phyloP scores from a whole-genome alignment of 2,113 vertebrate genomes.

The Junco hyemalis region DNA sequence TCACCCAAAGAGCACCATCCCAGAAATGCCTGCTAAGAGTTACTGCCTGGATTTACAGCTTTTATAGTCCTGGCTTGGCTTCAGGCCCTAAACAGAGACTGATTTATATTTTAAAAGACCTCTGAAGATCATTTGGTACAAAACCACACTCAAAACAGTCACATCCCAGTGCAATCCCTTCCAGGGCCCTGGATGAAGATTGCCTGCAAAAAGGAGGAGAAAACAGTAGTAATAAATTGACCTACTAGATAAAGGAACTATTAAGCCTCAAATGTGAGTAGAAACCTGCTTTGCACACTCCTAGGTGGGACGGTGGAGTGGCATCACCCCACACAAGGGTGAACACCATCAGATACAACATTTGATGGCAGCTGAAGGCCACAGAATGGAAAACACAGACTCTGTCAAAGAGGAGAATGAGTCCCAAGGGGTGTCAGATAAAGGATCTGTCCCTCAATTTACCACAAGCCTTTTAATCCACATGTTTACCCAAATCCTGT shows the following conservation, averaged over 20 bases:
- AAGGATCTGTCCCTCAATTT: neutral
- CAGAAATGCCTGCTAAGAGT: neutral
- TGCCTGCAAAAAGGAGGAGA: neutral
- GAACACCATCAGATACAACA: neutral
- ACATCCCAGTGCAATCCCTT: neutral
- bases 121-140: neutral
- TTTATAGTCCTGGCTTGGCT: neutral
- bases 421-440: neutral
- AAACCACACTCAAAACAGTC: neutral
- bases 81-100: neutral
- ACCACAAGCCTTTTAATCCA: neutral
- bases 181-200: neutral
- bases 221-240: neutral
- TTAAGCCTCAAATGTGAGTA: neutral
- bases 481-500: neutral
- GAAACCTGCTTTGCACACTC: neutral
- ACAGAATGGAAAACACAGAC: neutral
- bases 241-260: neutral
- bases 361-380: neutral
- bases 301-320: neutral
- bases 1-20: neutral
- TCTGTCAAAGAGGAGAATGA: neutral
- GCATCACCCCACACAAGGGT: accelerated
- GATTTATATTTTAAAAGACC: neutral
- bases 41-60: neutral